Base-by-base conservation (phyloP, 2,113 vertebrate genomes). In the Okapia johnstoni region DNA sequence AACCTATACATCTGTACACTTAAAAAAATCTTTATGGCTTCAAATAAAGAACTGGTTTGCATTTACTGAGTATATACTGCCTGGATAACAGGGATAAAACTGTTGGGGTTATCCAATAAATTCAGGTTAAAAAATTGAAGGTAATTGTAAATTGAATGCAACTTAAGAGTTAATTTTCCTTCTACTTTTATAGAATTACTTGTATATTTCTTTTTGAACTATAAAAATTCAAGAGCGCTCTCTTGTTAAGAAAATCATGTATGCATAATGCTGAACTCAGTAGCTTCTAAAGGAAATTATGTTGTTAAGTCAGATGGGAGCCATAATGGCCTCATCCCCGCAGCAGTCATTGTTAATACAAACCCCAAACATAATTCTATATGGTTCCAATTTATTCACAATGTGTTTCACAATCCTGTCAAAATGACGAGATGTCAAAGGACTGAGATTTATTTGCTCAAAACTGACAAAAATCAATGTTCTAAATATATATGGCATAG, bases 261-360 rank as follows among this genome's bases (percentile, higher is more conserved):
- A 97, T 98, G 94, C 96, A 98, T 97, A 98, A 98, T 98, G 84
- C 85, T 96, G 96, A 98, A 93, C 95, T 96, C 97, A 97, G 97
- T 80, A 98, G 97, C 97, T 98, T 98, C 96, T 50, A n/a, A 93
- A 98, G 96, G 94, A 98, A 98, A 99, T 98, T 98, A 98, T 96
- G 98, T 93, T 98, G 97, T 97, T 98, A 98, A 99, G 99, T 99
- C 99, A 99, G 98, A 99, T 97, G 97, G 98, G 98, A 98, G 98
- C 98, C 98, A 99, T 99, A 99, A 99, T 99, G 98, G 99, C 98
- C 99, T 99, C 99, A 99, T 99, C 99, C 99, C 98, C 98, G 98
- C 98, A 98, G 99, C 99, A 99, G 99, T 99, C 99, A 99, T 99
- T 99, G 99, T 99, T 99, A 99, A 99, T 99, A 99, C 98, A 99